Evolutionary conservation across 2,113 vertebrate genomes (phyloP).

Genomic region (Ascaphus truei): DNA sequence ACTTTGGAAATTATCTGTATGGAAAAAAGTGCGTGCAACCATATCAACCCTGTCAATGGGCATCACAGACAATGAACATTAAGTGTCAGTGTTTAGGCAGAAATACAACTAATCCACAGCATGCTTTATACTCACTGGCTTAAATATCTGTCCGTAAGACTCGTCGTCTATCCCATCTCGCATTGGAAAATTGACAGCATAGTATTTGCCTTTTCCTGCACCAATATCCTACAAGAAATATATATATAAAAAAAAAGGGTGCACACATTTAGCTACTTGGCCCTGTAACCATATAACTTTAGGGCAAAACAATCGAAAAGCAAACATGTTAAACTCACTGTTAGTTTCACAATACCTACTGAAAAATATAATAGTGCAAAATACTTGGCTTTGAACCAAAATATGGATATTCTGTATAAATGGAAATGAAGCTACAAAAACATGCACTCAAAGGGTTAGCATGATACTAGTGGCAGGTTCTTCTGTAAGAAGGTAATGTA

Average conservation of each 20-base stretch:
- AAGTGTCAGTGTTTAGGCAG: neutral
- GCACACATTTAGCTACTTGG: too few relatives aligned
- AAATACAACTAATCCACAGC: neutral
- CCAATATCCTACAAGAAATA: slow-evolving; percentile 74
- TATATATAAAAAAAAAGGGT: neutral
- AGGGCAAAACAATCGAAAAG: too few relatives aligned
- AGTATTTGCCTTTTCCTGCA: slow-evolving; percentile 86
- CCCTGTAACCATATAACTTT: too few relatives aligned
- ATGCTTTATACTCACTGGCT: slow-evolving; percentile 63
- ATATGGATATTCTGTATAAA: too few relatives aligned
- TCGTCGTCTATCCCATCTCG: slow-evolving; percentile 81
- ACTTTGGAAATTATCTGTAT: slow-evolving; percentile 76
- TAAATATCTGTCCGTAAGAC: slow-evolving; percentile 77
- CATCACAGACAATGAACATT: neutral
- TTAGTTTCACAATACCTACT: neutral
- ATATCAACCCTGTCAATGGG: neutral
- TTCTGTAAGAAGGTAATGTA: too few relatives aligned
- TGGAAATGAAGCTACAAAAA: too few relatives aligned
- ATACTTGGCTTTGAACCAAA: too few relatives aligned
- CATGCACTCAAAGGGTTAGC: too few relatives aligned
- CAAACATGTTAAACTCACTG: too few relatives aligned
- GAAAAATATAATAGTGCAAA: too few relatives aligned
- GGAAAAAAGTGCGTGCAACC: neutral
- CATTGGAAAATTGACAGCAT: slow-evolving; percentile 80
- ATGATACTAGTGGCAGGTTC: too few relatives aligned